phyloP scores from a whole-genome alignment of 35 echinoderm and acorn worm genomes.

The Holothuria glaberrima region DNA sequence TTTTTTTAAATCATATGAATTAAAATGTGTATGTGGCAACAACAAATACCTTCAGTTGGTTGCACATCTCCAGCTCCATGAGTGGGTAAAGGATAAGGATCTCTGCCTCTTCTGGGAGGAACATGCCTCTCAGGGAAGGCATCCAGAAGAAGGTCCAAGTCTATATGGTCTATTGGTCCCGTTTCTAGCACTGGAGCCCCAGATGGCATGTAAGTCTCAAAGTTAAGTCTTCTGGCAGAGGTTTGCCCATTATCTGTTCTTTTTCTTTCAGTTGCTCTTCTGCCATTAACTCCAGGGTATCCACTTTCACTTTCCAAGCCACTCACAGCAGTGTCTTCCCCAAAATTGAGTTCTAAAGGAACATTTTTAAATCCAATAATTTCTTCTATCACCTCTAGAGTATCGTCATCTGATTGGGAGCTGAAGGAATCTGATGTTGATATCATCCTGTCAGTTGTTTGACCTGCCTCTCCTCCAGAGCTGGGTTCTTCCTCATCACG shows the following conservation, averaged over 20 bases:
- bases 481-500: neutral
- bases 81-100: neutral
- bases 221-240: neutral
- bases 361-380: slow-evolving; percentile 52
- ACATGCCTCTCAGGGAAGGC: slow-evolving; percentile 65
- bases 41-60: slow-evolving; percentile 16
- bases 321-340: neutral
- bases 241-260: neutral
- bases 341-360: neutral
- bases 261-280: neutral
- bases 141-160: slow-evolving; percentile 82
- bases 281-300: neutral
- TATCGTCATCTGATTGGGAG: slow-evolving; percentile 47
- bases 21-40: too few relatives aligned
- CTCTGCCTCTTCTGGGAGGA: neutral
- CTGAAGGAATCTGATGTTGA: slow-evolving; percentile 27
- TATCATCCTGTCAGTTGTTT: neutral
- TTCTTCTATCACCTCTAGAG: slow-evolving; percentile 55
- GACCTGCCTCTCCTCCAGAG: neutral
- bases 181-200: slow-evolving; percentile 68
- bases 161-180: slow-evolving; percentile 77
- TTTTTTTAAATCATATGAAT: too few relatives aligned
- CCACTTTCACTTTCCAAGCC: neutral
- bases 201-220: slow-evolving; percentile 54
- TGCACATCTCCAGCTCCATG: slow-evolving; percentile 49